These are phyloP conservation scores for Melitaea athalia DNA, from an alignment of 2,888 invertebrate species.

Conservation along the genomic window DNA sequence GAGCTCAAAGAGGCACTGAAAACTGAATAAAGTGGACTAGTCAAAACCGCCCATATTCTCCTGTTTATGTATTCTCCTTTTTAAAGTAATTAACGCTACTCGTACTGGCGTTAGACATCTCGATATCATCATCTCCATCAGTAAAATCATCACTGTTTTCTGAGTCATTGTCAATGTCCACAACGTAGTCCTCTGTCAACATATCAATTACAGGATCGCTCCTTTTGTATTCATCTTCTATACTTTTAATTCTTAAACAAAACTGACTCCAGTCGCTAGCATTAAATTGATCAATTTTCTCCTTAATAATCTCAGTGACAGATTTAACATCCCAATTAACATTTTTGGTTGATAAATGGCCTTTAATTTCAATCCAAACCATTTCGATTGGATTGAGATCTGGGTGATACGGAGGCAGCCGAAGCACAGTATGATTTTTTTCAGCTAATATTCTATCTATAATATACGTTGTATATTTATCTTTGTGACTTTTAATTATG, in stretches of 20 bases:
- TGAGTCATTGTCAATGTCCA: constrained; percentile 24
- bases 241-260: constrained; percentile 33
- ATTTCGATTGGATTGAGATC: constrained; percentile 10
- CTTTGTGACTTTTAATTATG: constrained; percentile 34
- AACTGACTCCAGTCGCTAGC: constrained; percentile 27
- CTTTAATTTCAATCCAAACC: neutral
- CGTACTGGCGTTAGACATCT: too few species aligned
- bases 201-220: constrained; percentile 36
- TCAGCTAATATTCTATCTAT: constrained; percentile 19
- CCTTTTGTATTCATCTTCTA: constrained; percentile 33
- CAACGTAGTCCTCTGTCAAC: constrained; percentile 34
- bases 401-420: constrained; percentile 17
- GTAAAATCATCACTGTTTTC: constrained; percentile 11
- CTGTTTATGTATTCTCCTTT: too few species aligned
- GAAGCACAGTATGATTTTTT: constrained; percentile 18
- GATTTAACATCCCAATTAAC: constrained; percentile 25
- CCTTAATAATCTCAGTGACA: constrained; percentile 17
- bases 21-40: too few species aligned
- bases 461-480: constrained; percentile 13
- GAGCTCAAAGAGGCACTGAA: too few species aligned
- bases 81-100: too few species aligned
- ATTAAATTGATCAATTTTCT: constrained; percentile 29
- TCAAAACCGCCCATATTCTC: too few species aligned
- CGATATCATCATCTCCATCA: constrained; percentile 16
- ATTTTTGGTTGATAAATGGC: constrained; percentile 19